Evolutionary conservation across 2,797 vertebrate genomes (phyloP).

Genomic region (Lagorchestes hirsutus): DNA sequence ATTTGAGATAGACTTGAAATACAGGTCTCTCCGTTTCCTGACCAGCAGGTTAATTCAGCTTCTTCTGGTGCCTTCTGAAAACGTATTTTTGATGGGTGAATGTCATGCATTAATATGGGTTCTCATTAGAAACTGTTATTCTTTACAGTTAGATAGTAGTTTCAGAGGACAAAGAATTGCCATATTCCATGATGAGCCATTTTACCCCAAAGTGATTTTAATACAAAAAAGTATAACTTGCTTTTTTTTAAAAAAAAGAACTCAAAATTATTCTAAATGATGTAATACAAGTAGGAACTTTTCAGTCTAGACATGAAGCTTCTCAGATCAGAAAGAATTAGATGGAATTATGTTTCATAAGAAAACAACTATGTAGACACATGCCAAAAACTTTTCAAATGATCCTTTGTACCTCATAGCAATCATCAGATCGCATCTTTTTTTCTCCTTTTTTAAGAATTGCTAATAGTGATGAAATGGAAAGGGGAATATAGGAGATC

Average conservation of each 20-base stretch:
- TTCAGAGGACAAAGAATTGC: not conserved
- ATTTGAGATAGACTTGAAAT: not conserved
- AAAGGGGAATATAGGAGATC: not conserved
- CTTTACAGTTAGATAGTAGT: not conserved
- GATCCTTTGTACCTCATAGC: not conserved
- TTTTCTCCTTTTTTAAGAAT: constrained; percentile 11
- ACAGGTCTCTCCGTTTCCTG: not conserved
- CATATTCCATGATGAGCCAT: not conserved
- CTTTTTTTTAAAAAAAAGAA: not conserved
- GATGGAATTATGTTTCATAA: not conserved
- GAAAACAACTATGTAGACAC: constrained; percentile 34
- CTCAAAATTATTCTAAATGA: not conserved
- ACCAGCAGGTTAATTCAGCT: not conserved
- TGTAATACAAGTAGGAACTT: not conserved
- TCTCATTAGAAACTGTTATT: not conserved
- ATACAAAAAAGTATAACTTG: not conserved
- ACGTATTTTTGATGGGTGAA: not conserved
- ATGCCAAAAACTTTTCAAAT: not conserved
- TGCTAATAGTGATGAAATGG: constrained; percentile 14
- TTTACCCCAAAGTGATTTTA: not conserved
- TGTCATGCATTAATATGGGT: not conserved
- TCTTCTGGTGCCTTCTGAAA: not conserved
- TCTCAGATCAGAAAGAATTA: not conserved
- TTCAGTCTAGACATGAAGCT: not conserved
- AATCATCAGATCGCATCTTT: not conserved